These are phyloP conservation scores for Conopomorpha cramerella DNA, from an alignment of 1,140 invertebrate genomes.

Conservation along the genomic window DNA sequence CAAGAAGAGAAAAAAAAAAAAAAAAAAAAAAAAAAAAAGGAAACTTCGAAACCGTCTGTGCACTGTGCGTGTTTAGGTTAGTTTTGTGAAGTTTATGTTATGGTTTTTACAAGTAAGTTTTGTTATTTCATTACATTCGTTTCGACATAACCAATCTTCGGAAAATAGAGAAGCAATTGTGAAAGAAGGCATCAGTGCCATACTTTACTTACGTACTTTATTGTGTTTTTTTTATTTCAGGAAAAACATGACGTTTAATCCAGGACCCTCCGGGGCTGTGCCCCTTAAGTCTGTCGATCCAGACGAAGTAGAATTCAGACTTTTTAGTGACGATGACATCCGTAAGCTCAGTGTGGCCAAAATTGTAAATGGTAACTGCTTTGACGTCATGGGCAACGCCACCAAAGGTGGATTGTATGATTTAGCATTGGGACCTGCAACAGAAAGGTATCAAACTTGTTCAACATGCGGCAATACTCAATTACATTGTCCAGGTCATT, in stretches of 20 bases:
- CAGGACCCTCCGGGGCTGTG: no score
- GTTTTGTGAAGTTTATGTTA: no score
- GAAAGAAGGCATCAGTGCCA: no score
- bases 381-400: constrained; percentile 86
- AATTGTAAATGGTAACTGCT: constrained; percentile 80
- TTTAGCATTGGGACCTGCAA: constrained; percentile 69
- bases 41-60: no score
- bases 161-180: no score
- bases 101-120: no score
- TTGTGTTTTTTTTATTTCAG: constrained; percentile 15
- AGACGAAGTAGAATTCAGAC: constrained; percentile 66
- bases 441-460: constrained; percentile 72
- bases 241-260: constrained; percentile 29
- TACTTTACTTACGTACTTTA: no score
- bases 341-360: constrained; percentile 84
- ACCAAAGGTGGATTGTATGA: constrained; percentile 87
- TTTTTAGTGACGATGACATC: constrained; percentile 85
- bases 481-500: constrained; percentile 87
- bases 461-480: constrained; percentile 76
- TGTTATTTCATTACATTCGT: no score
- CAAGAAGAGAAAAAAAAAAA: no score
- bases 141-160: no score
- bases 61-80: no score
- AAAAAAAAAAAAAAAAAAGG: no score
- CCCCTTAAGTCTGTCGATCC: constrained; percentile 57